These are phyloP conservation scores for Eupithecia vulgata DNA, from an alignment of 2,888 invertebrate species.

Conservation along the genomic window DNA sequence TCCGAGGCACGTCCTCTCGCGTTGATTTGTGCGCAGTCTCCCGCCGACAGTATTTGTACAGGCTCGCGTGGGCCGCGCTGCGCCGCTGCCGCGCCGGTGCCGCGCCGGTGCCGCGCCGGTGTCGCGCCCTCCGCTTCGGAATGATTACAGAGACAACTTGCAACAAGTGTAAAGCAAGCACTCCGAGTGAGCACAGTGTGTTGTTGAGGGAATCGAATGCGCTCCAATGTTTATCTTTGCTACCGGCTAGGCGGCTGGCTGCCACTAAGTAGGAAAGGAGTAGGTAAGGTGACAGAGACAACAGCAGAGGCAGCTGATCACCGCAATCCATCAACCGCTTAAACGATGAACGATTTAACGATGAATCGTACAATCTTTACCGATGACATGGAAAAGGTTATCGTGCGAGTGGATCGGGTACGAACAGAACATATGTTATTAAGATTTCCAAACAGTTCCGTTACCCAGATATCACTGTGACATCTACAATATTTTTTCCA, in stretches of 20 bases:
- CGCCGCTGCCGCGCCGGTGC: conserved; percentile 41
- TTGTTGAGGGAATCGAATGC: conserved; percentile 6
- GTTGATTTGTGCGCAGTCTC: conserved; percentile 81
- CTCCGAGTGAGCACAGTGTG: conserved; percentile 12
- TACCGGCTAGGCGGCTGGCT: background rate
- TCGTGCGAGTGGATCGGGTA: conserved; percentile 25
- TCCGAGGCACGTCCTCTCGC: conserved; percentile 65
- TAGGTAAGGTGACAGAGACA: background rate
- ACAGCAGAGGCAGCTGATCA: background rate
- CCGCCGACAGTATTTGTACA: conserved; percentile 79
- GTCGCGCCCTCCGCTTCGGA: conserved; percentile 28
- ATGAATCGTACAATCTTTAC: conserved; percentile 21
- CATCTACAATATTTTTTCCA: conserved; percentile 33
- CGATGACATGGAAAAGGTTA: conserved; percentile 30
- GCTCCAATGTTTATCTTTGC: conserved; percentile 2
- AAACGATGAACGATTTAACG: too few relatives aligned
- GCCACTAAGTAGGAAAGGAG: background rate
- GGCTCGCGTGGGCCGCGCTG: conserved; percentile 57
- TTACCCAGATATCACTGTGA: conserved; percentile 34
- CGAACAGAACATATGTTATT: conserved; percentile 29
- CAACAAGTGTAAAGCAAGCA: conserved; percentile 29
- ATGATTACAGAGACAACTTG: conserved; percentile 18
- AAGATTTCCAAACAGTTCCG: conserved; percentile 34
- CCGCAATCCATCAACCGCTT: conserved; percentile 20
- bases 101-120: conserved; percentile 30